phyloP scores from a whole-genome alignment of 64 coral and sea anemone species.

The Dendrophyllia cribrosa region DNA sequence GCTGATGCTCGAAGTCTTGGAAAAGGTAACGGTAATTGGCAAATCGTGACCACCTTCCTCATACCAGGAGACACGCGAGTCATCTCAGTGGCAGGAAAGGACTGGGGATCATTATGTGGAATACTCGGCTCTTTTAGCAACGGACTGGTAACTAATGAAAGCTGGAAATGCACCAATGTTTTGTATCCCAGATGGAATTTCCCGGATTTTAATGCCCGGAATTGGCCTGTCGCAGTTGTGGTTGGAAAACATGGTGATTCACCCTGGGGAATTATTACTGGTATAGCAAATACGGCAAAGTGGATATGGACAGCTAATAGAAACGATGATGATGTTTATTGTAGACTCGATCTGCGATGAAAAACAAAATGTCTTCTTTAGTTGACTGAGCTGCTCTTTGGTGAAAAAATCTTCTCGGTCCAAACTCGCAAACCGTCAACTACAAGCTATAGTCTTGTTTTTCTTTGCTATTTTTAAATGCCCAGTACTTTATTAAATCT shows the following conservation, averaged over 20 bases:
- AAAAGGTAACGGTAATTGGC: background rate
- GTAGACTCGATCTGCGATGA: background rate
- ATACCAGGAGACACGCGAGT: background rate
- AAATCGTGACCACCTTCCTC: background rate
- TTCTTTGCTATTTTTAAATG: no score
- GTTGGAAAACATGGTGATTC: background rate
- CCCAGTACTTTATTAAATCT: no score
- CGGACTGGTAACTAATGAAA: conserved; percentile 31
- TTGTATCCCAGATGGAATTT: background rate
- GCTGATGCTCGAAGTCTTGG: background rate
- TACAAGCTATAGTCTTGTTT: no score
- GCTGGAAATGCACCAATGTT: background rate
- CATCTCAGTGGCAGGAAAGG: background rate
- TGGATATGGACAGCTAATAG: background rate
- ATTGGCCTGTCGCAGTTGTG: background rate
- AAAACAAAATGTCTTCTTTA: no score
- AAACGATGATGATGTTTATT: background rate
- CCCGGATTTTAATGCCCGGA: conserved; percentile 19
- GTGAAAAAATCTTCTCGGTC: no score
- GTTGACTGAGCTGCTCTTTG: no score
- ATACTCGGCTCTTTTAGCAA: conserved; percentile 64
- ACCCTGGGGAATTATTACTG: background rate
- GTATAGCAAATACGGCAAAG: background rate
- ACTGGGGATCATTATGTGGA: background rate
- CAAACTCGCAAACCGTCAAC: background rate